Evolutionary conservation across 1,140 invertebrate species (phyloP).

Genomic region (Odontomachus brunneus): DNA sequence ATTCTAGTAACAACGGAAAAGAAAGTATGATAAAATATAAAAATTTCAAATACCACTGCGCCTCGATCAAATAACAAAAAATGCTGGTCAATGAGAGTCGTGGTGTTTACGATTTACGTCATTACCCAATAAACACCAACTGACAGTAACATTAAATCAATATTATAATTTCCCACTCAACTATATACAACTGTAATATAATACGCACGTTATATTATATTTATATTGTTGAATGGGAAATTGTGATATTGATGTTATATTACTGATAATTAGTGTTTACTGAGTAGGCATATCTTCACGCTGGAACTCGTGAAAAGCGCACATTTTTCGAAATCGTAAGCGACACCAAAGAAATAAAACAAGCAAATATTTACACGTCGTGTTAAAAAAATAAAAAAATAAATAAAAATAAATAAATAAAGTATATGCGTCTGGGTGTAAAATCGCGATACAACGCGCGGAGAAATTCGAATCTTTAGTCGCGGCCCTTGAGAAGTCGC

Average conservation of each 20-base stretch:
- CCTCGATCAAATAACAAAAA: background rate
- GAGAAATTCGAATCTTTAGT: slow-evolving; percentile 1
- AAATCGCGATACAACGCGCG: background rate
- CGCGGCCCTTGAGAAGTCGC: background rate
- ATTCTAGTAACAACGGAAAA: slow-evolving; percentile 2
- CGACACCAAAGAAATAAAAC: background rate
- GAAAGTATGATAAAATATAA: slow-evolving; percentile 10
- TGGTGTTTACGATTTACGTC: background rate
- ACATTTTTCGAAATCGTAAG: slow-evolving; percentile 41
- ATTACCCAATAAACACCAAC: too few relatives aligned
- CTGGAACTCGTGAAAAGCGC: slow-evolving; percentile 20
- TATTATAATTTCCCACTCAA: too few relatives aligned
- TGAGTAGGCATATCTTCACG: background rate
- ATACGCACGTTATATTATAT: too few relatives aligned
- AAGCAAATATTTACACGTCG: background rate
- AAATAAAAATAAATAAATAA: too few relatives aligned
- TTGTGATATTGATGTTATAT: too few relatives aligned
- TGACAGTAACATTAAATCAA: too few relatives aligned
- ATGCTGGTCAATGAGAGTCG: background rate
- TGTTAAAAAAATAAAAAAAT: slow-evolving; percentile 38
- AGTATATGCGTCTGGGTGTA: too few relatives aligned
- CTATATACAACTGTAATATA: too few relatives aligned
- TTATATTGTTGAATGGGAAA: too few relatives aligned
- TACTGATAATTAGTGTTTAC: too few relatives aligned
- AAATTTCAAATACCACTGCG: background rate